A percentile compares a stretch with the other conserved stretches of the same genome.
phyloP scores from a whole-genome alignment of 2,888 invertebrate species.

The Crossocerus cetratus region DNA sequence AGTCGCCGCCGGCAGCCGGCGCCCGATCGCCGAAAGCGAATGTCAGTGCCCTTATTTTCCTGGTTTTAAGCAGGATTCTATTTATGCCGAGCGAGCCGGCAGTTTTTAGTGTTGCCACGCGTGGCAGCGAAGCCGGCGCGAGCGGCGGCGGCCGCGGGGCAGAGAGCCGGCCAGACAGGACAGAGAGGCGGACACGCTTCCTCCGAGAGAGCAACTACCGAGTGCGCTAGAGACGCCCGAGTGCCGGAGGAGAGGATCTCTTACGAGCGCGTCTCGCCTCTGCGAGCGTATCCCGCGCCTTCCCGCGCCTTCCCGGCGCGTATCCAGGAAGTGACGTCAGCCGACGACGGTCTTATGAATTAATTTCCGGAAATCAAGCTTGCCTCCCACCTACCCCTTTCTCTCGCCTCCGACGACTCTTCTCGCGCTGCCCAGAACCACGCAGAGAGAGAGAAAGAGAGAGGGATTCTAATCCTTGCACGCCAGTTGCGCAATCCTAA shows the following conservation, averaged over 20 bases:
- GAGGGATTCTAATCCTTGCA: slow-evolving; percentile 48
- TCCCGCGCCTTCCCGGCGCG: slow-evolving; percentile 56
- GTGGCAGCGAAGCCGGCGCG: neutral
- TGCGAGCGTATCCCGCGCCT: slow-evolving; percentile 54
- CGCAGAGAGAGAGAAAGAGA: slow-evolving; percentile 21
- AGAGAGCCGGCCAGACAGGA: slow-evolving; percentile 1
- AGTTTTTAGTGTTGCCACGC: slow-evolving; percentile 60
- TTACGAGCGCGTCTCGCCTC: slow-evolving; percentile 45
- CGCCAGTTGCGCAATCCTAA: slow-evolving; percentile 49
- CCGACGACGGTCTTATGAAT: slow-evolving; percentile 61
- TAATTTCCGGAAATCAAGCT: slow-evolving; percentile 60
- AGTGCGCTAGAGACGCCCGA: slow-evolving; percentile 11
- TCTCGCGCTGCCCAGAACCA: neutral
- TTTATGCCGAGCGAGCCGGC: slow-evolving; percentile 63
- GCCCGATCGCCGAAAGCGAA: slow-evolving; percentile 37
- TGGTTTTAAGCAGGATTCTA: slow-evolving; percentile 71
- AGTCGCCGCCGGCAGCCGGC: slow-evolving; percentile 9
- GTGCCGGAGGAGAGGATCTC: slow-evolving; percentile 29
- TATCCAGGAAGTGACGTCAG: slow-evolving; percentile 73
- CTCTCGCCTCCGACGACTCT: slow-evolving; percentile 22
- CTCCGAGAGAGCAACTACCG: slow-evolving; percentile 13
- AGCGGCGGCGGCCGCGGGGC: neutral
- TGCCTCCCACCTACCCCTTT: slow-evolving; percentile 51
- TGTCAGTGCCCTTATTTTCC: slow-evolving; percentile 73
- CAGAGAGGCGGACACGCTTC: slow-evolving; percentile 17